Base-by-base conservation (phyloP, 2,797 vertebrate species). In the Enteromius thamalakanensis region DNA sequence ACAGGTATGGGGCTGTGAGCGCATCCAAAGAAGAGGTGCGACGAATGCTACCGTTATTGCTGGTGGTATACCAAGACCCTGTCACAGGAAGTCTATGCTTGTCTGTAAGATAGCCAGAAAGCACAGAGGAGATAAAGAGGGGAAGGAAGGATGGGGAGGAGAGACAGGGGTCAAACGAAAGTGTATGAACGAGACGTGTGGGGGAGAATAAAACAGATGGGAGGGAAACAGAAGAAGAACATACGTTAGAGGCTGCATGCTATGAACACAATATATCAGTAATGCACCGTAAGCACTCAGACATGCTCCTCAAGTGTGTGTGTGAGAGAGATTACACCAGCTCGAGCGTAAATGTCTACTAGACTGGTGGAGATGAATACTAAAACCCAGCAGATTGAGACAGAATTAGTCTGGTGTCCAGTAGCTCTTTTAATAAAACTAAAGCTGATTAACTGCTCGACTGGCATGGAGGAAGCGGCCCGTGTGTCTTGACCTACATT, bases 1-100 rank as follows among this genome's bases (percentile, higher is more conserved):
- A 93, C 75, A 97, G 94, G 88, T 97, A 97, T 0, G 96, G 96
- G 72, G 94, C 94, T 40, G 96, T 94, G 6, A 97, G 94, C 0
- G 95, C 94, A 74, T 97, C 96, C 91, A 97, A 72, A 0, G 96
- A 96, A 49, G 94, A 96, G 0, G 95, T 96, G 2, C 95, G 94
- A 7, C 93, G 94, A 55, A 90, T 88, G 55, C 79, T 87, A 76
- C 86, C 60, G 81, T 83, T 88, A 79, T 29, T 83, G 80, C 68
- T 88, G 42, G 79, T 86, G 82, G 81, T 71, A 74, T 47, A 86
- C 84, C 81, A 84, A 81, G 88, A 83, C 47, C 86, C 86, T 84
- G 87, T 84, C 87, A 87, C 86, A 79, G 86, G 85, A 87, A 84
- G 82, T 77, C 86, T 82, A 83, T 64, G 86, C 80, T 81, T 87